Conservation (phyloP, 2,113 vertebrate species). For the Peromyscus polionotus region DNA sequence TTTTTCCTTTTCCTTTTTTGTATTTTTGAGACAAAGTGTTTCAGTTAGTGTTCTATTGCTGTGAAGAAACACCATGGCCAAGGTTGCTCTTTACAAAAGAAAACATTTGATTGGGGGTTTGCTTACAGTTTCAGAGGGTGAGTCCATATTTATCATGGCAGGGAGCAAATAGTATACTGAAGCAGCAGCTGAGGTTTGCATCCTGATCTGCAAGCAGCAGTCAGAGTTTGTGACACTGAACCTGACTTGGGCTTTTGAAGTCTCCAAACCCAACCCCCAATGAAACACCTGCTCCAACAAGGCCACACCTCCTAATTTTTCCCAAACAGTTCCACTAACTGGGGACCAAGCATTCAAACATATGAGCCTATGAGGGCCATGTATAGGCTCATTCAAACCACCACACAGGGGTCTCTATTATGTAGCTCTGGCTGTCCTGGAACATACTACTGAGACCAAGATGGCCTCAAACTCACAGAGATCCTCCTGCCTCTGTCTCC, state of each 20-base stretch:
- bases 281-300: neutral
- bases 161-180: neutral
- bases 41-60: neutral
- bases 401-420: neutral
- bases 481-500: neutral
- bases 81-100: neutral
- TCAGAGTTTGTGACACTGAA: neutral
- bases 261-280: neutral
- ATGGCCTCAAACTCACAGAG: neutral
- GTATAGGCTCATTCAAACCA: no score
- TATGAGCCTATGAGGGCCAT: neutral
- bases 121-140: neutral
- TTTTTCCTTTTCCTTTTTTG: neutral
- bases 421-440: neutral
- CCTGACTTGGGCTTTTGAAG: neutral
- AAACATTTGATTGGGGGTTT: neutral
- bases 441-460: neutral
- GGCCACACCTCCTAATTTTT: neutral
- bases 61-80: neutral
- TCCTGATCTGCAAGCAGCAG: neutral
- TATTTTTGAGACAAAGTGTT: neutral
- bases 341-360: neutral
- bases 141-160: no score
- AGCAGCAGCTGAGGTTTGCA: neutral
- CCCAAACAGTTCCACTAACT: neutral